Percentiles rank a stretch among this genome's conserved stretches.
These are phyloP conservation scores for Odobenus rosmarus DNA, from an alignment of 2,113 vertebrate genomes.

Conservation along the genomic window DNA sequence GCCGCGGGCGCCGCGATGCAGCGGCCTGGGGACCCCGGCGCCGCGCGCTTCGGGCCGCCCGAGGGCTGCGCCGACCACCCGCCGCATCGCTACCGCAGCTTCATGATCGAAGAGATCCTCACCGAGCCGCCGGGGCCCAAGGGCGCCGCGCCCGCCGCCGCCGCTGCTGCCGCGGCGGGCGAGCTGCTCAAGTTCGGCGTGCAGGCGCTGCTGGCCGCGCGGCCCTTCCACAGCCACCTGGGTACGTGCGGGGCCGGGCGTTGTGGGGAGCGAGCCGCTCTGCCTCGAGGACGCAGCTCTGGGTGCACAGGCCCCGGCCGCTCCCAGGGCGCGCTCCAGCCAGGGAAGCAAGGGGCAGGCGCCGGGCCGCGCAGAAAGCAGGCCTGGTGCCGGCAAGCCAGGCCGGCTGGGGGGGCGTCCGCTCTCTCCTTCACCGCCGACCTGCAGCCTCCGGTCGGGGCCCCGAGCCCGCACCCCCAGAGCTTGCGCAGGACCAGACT, in stretches of 20 bases:
- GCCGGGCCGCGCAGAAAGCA: background rate
- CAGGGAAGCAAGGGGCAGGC: background rate
- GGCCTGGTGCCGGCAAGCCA: conserved; percentile 33
- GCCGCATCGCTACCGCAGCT: conserved; percentile 97
- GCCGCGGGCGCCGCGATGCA: conserved; percentile 88
- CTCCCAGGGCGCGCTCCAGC: background rate
- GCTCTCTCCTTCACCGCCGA: background rate
- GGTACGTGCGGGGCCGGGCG: conserved; percentile 86
- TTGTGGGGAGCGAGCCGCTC: conserved; percentile 46
- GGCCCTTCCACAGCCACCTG: conserved; percentile 95
- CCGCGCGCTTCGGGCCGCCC: conserved; percentile 90
- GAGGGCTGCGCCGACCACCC: conserved; percentile 93
- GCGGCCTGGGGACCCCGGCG: conserved; percentile 92
- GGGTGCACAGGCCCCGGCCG: background rate
- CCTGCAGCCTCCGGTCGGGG: background rate
- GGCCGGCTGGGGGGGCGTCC: background rate
- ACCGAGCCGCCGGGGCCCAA: conserved; percentile 94
- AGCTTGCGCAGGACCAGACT: background rate
- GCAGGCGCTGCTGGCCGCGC: conserved; percentile 93
- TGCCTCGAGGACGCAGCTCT: background rate
- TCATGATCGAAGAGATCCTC: conserved; percentile 99
- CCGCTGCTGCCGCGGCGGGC: conserved; percentile 86
- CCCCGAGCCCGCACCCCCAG: background rate
- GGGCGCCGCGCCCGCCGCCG: conserved; percentile 87
- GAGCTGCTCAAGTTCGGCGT: conserved; percentile 97